Evolutionary conservation across 64 coral and sea anemone genomes (phyloP), one percentile per base, ranked within the genome.

Genomic region (Actinia equina): DNA sequence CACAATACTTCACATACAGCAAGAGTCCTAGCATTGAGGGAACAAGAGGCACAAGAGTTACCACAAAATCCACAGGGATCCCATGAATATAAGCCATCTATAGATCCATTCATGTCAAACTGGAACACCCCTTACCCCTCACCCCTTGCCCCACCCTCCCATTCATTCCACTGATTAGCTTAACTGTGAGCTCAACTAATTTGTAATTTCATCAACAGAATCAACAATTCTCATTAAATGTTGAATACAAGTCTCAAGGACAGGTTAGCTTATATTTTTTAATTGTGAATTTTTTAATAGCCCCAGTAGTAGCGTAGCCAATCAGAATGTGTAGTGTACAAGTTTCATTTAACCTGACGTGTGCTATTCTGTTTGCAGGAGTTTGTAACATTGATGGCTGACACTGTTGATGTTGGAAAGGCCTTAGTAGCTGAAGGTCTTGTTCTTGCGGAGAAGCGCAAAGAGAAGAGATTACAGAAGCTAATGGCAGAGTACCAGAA

Each of bases 401-500:
- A 93, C 17, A 86, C 87, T 17, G 88, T 87, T 37, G 94, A 97
- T 88, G 41, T 84, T 6, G 91, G 67, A 26, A 97, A 97, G 45
- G 57, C 79, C 46, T 84, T 97, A 59, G 94, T 97, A 17, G 69
- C 84, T 5, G 94, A 97, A 43, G 94, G 94, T 44, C 86, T 97
- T 61, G 88, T 97, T 1, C 86, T 67, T 2, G 69, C 89, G 80
- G 94, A 97, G 49, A 93, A 90, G 70, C 92, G 94, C 22, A 93
- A 93, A 57, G 94, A 97, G 49, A 97, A 97, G 41, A 89, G 91
- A 52, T 71, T 97, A 2, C 94, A 93, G 88, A 97, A 97, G 70
- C 13, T 97, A 25, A 69, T 93, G 91, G 85, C 89, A 12, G 94
- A 97, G 2, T 97, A 97, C 49, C 77, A 51, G 7, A 86, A 79